Conservation (phyloP, 2,113 vertebrate genomes). For the Terrapene triunguis region DNA sequence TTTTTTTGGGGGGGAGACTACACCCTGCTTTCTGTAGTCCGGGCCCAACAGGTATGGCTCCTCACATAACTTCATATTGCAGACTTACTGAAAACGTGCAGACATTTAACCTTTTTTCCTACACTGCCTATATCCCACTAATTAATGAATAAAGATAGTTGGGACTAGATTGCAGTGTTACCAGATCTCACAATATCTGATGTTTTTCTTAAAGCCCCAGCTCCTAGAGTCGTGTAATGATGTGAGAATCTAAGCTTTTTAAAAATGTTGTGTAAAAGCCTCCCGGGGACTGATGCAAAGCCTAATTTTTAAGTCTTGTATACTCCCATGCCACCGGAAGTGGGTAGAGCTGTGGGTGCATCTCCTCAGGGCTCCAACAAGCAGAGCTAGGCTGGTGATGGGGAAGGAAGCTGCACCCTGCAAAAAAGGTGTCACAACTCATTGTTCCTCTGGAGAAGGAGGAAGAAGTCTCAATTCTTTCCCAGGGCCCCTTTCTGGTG, state of each 20-base stretch:
- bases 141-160: background rate
- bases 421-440: background rate
- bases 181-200: background rate
- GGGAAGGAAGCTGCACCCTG: background rate
- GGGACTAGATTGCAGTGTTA: background rate
- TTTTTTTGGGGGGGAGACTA: background rate
- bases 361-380: background rate
- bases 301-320: background rate
- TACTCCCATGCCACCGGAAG: background rate
- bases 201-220: background rate
- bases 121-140: background rate
- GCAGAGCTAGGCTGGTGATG: background rate
- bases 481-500: background rate
- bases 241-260: background rate
- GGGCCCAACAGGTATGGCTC: background rate
- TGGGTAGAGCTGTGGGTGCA: background rate
- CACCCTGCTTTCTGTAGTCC: background rate
- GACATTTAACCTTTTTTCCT: background rate
- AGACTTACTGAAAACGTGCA: background rate
- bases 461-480: background rate
- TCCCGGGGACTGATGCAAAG: background rate
- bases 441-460: background rate
- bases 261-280: background rate
- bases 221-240: background rate
- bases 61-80: background rate